Percentiles rank a stretch among this genome's conserved stretches.
These are phyloP conservation scores for Atherix ibis DNA, from an alignment of 2,888 invertebrate species.

Conservation along the genomic window DNA sequence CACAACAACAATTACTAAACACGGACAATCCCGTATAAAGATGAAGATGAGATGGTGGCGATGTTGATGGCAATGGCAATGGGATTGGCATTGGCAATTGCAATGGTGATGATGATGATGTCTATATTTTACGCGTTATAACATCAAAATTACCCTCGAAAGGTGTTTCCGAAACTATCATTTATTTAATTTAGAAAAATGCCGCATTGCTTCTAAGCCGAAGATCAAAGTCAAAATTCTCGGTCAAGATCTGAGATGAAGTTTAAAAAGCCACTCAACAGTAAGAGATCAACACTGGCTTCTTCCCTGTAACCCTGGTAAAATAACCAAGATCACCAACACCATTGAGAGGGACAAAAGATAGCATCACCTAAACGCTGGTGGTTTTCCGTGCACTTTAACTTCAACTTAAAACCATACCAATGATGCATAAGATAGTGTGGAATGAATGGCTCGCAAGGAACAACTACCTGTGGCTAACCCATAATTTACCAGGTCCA, in stretches of 20 bases:
- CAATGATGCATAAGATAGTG: too few species aligned
- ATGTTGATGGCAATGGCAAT: background rate
- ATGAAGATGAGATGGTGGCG: background rate
- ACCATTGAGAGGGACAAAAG: too few species aligned
- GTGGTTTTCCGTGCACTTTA: too few species aligned
- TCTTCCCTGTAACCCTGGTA: too few species aligned
- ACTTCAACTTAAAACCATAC: too few species aligned
- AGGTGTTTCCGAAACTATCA: conserved; percentile 18
- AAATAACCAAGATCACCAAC: too few species aligned
- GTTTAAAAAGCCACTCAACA: too few species aligned
- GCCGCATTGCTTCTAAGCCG: conserved; percentile 10
- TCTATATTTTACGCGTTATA: conserved; percentile 13
- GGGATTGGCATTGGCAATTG: background rate
- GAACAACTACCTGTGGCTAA: conserved; percentile 14
- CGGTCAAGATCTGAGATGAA: too few species aligned
- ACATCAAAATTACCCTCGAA: conserved; percentile 13
- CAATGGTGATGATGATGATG: conserved; percentile 9
- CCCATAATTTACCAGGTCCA: conserved; percentile 11
- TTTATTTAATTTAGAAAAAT: conserved; percentile 17
- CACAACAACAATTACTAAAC: background rate
- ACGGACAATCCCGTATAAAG: background rate
- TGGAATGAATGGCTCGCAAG: conserved; percentile 1
- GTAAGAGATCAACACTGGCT: too few species aligned
- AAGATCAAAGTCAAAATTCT: too few species aligned
- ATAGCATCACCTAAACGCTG: too few species aligned